phyloP scores from a whole-genome alignment of 2,113 vertebrate genomes.

The Entomyzon cyanotis region DNA sequence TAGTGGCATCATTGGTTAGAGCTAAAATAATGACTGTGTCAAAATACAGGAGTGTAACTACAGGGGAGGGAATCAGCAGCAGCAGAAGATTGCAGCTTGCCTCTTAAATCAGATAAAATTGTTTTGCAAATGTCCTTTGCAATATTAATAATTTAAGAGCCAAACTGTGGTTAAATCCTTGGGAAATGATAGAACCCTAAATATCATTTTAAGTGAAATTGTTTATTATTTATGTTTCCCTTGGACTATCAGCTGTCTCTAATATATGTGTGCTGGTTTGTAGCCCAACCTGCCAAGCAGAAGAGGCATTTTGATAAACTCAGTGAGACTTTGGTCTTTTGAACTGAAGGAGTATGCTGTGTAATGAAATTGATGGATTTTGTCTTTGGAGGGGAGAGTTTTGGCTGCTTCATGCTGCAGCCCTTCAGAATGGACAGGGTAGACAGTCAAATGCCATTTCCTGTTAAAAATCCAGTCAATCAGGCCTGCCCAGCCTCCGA shows the following conservation, averaged over 20 bases:
- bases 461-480: not conserved
- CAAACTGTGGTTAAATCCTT: not conserved
- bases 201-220: not conserved
- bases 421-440: not conserved
- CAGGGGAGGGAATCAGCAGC: not conserved
- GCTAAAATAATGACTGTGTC: not conserved
- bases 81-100: not conserved
- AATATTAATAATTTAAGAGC: slow-evolving; percentile 10
- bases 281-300: not conserved
- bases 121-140: not conserved
- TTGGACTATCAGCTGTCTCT: not conserved
- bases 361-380: not conserved
- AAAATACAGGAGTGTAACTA: not conserved
- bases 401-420: not conserved
- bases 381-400: not conserved
- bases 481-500: not conserved
- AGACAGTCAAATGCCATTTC: not conserved
- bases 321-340: not conserved
- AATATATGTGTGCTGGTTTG: not conserved
- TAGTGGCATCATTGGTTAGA: not conserved
- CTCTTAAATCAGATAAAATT: slow-evolving; percentile 24
- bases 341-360: not conserved
- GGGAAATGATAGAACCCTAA: not conserved
- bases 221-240: not conserved
- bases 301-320: not conserved